Base-by-base conservation (phyloP, 2,888 invertebrate species). In the Chrysina gloriosa region DNA sequence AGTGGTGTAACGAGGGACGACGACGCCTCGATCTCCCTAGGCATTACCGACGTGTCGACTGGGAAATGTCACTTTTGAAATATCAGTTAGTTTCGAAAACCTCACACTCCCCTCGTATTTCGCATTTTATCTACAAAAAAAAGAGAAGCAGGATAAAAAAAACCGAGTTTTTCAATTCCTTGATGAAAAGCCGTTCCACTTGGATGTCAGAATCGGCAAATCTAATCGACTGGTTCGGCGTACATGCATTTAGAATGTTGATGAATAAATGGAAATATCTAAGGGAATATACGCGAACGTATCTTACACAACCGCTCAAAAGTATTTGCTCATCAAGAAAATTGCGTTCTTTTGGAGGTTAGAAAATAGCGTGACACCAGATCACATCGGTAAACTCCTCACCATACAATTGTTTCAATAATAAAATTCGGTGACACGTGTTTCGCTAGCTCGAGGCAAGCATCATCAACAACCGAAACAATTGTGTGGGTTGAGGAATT, bases 11-110 rank as follows among this genome's bases (percentile, higher is more conserved):
- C 73, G 70, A 69, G 72, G 71, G 72, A 67, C 70, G 72, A 67
- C 70, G 70, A 71, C 72, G 70, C 69, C 74, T 73, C 72, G 70
- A 52, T 73, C 58, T 73, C 72, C 73, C 73, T 69, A 63, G 64
- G 69, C 52, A 52, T 16, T 34, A 31, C 52, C 52, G 52, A 52
- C 16, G 52, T 58, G 58, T 21, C 72, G 67, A 69, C 64, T 31
- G 70, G 72, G 69, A 69, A 69, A 68, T 69, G 70, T 16, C 52
- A 52, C 34, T 64, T 52, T 14, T 25, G 36, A 54, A 52, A 65
- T 65, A 52, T 65, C n/a, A n/a, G 65, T 52, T 42, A 19, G 65
- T 27, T 50, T 34, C 31, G 68, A 67, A 67, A 61, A 69, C 70
- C 69, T 71, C 71, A 65, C 68, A 71, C 69, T 65, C 56, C 69